A percentile compares a stretch with the other conserved stretches of the same genome.
Evolutionary conservation across 2,113 vertebrate species (phyloP).

Genomic region (Zosterops pallidus): DNA sequence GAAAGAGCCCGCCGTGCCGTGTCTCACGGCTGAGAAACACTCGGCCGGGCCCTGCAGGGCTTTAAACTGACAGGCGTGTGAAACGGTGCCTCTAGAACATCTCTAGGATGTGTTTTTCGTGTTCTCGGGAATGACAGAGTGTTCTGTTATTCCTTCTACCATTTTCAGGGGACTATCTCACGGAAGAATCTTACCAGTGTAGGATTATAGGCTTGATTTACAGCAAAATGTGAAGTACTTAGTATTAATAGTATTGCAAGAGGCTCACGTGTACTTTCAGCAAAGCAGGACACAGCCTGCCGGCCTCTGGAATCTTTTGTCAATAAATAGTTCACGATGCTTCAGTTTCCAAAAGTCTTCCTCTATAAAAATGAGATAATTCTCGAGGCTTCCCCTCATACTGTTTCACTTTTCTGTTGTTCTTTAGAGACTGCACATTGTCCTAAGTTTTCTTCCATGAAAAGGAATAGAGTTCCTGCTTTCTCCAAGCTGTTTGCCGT

Average conservation of each 20-base stretch:
- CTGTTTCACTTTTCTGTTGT: background rate
- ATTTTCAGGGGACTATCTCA: background rate
- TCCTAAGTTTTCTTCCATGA: background rate
- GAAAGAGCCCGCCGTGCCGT: accelerated
- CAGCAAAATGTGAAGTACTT: background rate
- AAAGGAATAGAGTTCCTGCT: background rate
- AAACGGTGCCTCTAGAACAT: background rate
- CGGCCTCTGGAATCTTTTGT: background rate
- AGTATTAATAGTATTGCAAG: background rate
- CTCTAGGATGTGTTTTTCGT: background rate
- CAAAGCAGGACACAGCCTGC: background rate
- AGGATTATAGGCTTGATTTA: background rate
- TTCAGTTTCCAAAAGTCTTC: background rate
- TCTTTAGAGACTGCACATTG: background rate
- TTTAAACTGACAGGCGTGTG: background rate
- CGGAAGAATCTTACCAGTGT: background rate
- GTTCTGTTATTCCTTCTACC: background rate
- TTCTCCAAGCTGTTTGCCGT: background rate
- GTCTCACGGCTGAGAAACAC: no score
- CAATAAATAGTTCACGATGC: background rate
- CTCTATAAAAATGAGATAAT: background rate
- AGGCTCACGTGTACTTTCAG: background rate
- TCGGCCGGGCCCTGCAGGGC: background rate
- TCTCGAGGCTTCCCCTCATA: background rate
- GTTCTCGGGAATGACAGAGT: background rate